phyloP scores from a whole-genome alignment of 92 coral and sea anemone species.

The Anthopleura xanthogrammica region DNA sequence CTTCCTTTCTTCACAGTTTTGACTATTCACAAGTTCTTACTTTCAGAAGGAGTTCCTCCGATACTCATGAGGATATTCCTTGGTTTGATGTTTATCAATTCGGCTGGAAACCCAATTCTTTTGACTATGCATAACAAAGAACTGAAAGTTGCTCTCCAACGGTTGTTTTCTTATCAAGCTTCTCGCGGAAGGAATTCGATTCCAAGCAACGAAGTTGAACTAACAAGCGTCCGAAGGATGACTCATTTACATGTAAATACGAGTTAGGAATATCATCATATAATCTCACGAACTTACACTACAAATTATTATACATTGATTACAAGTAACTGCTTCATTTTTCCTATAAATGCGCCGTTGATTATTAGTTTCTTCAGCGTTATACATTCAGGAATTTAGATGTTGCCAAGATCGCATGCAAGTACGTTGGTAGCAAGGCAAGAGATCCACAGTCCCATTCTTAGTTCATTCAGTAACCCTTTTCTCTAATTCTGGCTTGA shows the following conservation, averaged over 20 bases:
- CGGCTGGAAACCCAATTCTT: constrained; percentile 68
- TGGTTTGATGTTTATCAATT: constrained; percentile 65
- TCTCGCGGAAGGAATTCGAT: not conserved
- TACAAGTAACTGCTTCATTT: too few species aligned
- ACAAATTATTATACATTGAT: too few species aligned
- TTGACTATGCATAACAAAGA: constrained; percentile 62
- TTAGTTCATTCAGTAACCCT: too few species aligned
- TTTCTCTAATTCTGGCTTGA: too few species aligned
- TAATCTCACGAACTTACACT: too few species aligned
- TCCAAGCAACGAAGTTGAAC: constrained; percentile 24
- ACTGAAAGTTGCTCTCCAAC: constrained; percentile 51
- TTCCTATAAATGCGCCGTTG: too few species aligned
- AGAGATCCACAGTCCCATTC: too few species aligned
- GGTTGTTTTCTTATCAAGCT: constrained; percentile 23
- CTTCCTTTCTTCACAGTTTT: constrained; percentile 67
- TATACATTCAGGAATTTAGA: too few species aligned
- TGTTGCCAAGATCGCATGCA: too few species aligned
- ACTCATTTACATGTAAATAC: constrained; percentile 18
- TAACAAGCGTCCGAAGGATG: constrained; percentile 17
- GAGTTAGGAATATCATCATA: not conserved
- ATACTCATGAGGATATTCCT: constrained; percentile 59
- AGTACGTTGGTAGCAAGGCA: too few species aligned
- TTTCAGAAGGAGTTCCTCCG: constrained; percentile 48
- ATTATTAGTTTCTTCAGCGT: too few species aligned
- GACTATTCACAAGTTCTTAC: constrained; percentile 60